Base-by-base conservation (phyloP, 2,797 vertebrate genomes). In the Passerculus sandwichensis region DNA sequence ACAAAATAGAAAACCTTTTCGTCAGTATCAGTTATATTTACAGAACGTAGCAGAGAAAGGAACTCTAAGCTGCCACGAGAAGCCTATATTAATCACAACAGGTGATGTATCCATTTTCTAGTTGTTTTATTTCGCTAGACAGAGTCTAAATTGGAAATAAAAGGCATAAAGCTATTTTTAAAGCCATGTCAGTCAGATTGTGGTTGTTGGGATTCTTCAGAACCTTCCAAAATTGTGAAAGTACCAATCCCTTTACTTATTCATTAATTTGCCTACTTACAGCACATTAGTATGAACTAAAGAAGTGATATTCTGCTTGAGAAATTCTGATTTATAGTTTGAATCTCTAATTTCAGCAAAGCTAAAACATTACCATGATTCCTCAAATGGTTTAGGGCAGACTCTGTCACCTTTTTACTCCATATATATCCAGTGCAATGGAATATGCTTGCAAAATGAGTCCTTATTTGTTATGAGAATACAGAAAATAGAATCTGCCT, bases 1-100 rank as follows among this genome's bases (percentile, higher is more conserved):
- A 77, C 53, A 48, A 96, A 96, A 97, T 29, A 25, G 97, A 61
- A 97, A 96, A 91, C 95, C 97, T 45, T 98, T 97, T 94, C 98
- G 96, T 91, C 96, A 91, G 45, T 99, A 99, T 97, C 96, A 60
- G 53, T 34, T 99, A 56, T 96, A 97, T 93, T 92, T 99, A 66
- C 97, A 98, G 92, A 98, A 98, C 3, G 93, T 98, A 79, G 97
- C 98, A 70, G 94, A 96, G 73, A 96, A 96, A 60, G 98, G 98
- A 88, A 96, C 98, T 92, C 93, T 97, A 87, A 99, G 98, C 93
- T 98, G 97, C 92, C 95, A 96, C 15, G 97, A 97, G 76, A 89
- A 79, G 14, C 92, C 97, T 75, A 48, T 98, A 85, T 93, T 96
- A 90, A 95, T 97, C 30, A 96, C 96, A 90, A 99, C 99, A 97